Evolutionary conservation across 2,888 invertebrate species (phyloP), one percentile per base, ranked within the genome.

Genomic region (Tuberolachnus salignus): DNA sequence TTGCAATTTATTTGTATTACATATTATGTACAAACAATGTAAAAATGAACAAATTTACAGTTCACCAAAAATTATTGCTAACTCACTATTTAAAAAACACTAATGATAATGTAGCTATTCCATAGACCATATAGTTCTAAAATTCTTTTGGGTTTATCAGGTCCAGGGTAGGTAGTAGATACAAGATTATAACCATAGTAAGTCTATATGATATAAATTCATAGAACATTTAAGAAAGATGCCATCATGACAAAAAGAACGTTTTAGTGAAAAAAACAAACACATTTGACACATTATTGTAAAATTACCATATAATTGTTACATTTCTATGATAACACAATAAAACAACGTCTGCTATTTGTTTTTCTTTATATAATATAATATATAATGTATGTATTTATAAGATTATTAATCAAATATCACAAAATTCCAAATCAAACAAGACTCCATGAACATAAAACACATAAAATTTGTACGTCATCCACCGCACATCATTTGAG

Each of bases 341-440:
- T 59, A 78, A 78, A 78, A 78, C 67, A 78, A 78, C 51, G 59
- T 78, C 51, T 21, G 67, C 69, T 78, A 78, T 59, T 59, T 69
- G 51, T 67, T 78, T 74, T 69, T 69, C 44, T 69, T 46, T 51
- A 70, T 72, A 44, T 66, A 46, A 66, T 66, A 75, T 69, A 70
- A 44, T 44, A 26, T 73, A 73, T 74, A 61, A 74, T 74, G 64
- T 74, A 75, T 67, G 78, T 67, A 78, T 78, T 78, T 23, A 69
- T 78, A 78, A 78, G 78, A 78, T 78, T 67, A 78, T 69, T 78
- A 78, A 78, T 78, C 78, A 78, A 69, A 78, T 78, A 78, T 78
- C 78, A 78, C 78, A 78, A 78, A 78, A 67, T 78, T 78, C 51
- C 57, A 78, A 78, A 78, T 78, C 78, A 78, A 78, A 78, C 78